Evolutionary conservation across 2,113 vertebrate species (phyloP), one percentile per base, ranked within the genome.

Genomic region (Sakesphorus luctuosus): DNA sequence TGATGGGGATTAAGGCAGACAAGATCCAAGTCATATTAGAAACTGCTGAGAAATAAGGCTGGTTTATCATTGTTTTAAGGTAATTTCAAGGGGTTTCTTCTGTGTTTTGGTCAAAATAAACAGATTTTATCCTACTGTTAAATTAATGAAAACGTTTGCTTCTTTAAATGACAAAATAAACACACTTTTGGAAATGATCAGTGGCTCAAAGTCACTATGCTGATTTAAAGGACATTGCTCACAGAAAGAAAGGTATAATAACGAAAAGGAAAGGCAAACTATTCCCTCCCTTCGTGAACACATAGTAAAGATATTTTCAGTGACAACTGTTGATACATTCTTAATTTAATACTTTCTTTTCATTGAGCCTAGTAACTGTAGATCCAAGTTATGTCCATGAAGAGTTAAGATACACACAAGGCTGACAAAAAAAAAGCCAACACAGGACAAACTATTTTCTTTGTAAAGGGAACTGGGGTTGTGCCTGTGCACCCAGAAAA

Each of bases 1-100:
- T 31, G 63, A 67, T 66, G 56, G 83, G 62, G 86, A 95, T 92
- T 90, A 93, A 89, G 24, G 62, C 79, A 80, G 36, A 90, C 52
- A 13, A 91, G 52, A 81, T 78, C 23, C 46, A 86, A 92, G 46
- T 67, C 43, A 56, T 35, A 67, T 44, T 78, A 83, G 83, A 90
- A 86, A 95, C 25, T 13, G 50, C 38, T 56, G 84, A 75, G 89
- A 93, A 93, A 84, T n/a, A 53, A 62, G 6, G 13, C 29, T 46
- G 16, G 18, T 59, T 90, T 61, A 35, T 86, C 55, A 28, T 16
- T 74, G 35, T 40, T 92, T 84, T 58, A 72, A 81, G 61, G 68
- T 68, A 81, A 78, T 9, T 80, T 89, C 61, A 84, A 90, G 43
- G 69, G 86, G 8, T 24, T 93, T 88, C 77, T 50, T 38, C 11